These are phyloP conservation scores for Diaphora mendica DNA, from an alignment of 2,888 invertebrate genomes.

Conservation along the genomic window DNA sequence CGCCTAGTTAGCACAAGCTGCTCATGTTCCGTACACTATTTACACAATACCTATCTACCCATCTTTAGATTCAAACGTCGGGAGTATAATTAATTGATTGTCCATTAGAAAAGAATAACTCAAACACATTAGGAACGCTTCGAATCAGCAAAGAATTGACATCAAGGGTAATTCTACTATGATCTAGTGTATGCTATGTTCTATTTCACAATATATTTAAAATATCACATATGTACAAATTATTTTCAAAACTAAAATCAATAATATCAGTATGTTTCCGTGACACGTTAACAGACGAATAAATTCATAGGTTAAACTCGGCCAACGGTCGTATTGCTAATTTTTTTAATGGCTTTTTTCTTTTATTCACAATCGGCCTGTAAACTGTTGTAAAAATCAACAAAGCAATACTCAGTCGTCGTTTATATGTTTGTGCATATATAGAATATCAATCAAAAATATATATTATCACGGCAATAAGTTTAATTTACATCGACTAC, in stretches of 20 bases:
- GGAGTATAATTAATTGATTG: slow-evolving; percentile 47
- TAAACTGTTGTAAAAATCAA: slow-evolving; percentile 35
- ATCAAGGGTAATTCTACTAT: slow-evolving; percentile 72
- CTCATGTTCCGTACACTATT: slow-evolving; percentile 61
- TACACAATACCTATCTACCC: slow-evolving; percentile 61
- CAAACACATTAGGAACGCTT: slow-evolving; percentile 63
- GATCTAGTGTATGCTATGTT: slow-evolving; percentile 70
- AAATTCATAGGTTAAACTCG: slow-evolving; percentile 55
- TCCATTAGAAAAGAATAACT: slow-evolving; percentile 56
- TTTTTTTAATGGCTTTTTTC: slow-evolving; percentile 24
- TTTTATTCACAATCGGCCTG: slow-evolving; percentile 23
- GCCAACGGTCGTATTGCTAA: slow-evolving; percentile 42
- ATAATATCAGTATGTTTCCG: slow-evolving; percentile 74
- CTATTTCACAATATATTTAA: slow-evolving; percentile 83
- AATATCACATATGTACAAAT: slow-evolving; percentile 86
- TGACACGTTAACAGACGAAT: slow-evolving; percentile 60
- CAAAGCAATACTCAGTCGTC: slow-evolving; percentile 41
- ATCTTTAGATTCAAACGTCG: slow-evolving; percentile 56
- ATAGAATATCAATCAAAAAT: slow-evolving; percentile 12
- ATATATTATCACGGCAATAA: not conserved
- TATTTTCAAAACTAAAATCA: slow-evolving; percentile 73
- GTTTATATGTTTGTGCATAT: slow-evolving; percentile 3
- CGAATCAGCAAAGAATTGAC: slow-evolving; percentile 66
- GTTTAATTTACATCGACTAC: not conserved
- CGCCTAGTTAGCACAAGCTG: slow-evolving; percentile 54